Evolutionary conservation across 2,113 vertebrate species (phyloP).

Genomic region (Hyperoodon ampullatus): DNA sequence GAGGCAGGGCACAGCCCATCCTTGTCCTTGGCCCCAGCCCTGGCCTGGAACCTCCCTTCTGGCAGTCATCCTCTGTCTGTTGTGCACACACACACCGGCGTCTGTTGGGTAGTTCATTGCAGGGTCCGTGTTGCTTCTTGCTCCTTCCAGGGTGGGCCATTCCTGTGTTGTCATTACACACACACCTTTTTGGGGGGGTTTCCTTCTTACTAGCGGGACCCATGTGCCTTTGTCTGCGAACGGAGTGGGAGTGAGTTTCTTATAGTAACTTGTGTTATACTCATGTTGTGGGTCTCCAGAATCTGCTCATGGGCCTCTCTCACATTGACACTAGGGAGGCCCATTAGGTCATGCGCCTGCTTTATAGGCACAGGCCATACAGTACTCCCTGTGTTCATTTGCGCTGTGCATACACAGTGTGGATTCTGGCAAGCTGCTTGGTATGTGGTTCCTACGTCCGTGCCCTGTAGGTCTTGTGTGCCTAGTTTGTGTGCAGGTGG

Average conservation of each 20-base stretch:
- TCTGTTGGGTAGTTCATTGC: no score
- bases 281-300: not conserved
- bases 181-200: not conserved
- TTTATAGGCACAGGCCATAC: accelerated
- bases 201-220: not conserved
- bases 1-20: not conserved
- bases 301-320: not conserved
- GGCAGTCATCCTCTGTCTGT: not conserved
- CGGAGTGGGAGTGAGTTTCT: not conserved
- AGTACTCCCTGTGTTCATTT: not conserved
- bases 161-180: not conserved
- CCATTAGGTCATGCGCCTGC: accelerated
- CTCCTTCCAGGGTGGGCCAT: not conserved
- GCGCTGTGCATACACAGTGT: no score
- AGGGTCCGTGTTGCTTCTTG: not conserved
- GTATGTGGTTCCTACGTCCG: not conserved
- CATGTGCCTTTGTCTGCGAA: not conserved
- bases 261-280: not conserved
- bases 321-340: not conserved
- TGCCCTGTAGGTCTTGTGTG: not conserved
- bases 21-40: no score
- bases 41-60: not conserved
- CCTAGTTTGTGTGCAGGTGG: not conserved
- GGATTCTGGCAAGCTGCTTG: not conserved
- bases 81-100: not conserved